phyloP scores from a whole-genome alignment of 1,140 invertebrate species.

The Aphidius gifuensis region DNA sequence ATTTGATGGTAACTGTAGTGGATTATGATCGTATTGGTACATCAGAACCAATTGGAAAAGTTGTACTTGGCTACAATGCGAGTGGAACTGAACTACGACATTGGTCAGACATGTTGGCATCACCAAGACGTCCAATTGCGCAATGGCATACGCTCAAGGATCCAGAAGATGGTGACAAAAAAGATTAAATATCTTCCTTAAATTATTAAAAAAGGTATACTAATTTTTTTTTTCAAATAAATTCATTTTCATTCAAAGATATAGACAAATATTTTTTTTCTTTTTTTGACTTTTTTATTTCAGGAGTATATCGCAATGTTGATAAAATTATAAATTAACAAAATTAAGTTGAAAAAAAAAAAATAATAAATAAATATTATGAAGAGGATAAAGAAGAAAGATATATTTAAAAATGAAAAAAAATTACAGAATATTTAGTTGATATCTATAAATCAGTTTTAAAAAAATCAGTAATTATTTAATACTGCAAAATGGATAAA shows the following conservation, averaged over 20 bases:
- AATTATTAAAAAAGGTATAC: constrained; percentile 30
- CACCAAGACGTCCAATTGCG: constrained; percentile 95
- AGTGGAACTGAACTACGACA: constrained; percentile 96
- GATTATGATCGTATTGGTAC: constrained; percentile 99
- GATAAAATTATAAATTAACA: constrained; percentile 3
- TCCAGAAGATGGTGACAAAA: constrained; percentile 90
- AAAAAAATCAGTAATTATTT: constrained; percentile 34
- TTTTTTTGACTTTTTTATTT: neutral
- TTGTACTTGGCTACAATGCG: constrained; percentile 94
- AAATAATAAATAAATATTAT: constrained; percentile 21
- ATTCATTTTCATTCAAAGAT: neutral
- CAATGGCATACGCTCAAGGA: constrained; percentile 99
- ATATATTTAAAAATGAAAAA: constrained; percentile 23
- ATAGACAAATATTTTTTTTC: constrained; percentile 1
- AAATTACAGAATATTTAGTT: constrained; percentile 33
- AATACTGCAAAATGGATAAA: constrained; percentile 51
- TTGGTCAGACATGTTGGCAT: constrained; percentile 99
- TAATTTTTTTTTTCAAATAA: constrained; percentile 3
- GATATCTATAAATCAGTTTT: constrained; percentile 39
- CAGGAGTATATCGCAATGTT: neutral
- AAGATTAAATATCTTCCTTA: constrained; percentile 63
- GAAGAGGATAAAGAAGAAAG: constrained; percentile 20
- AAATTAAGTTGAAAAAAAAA: constrained; percentile 13
- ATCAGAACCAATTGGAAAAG: constrained; percentile 97
- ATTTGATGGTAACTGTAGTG: constrained; percentile 96